These are phyloP conservation scores for Leptinotarsa undecemlineata DNA, from an alignment of 1,140 invertebrate species.

Conservation along the genomic window DNA sequence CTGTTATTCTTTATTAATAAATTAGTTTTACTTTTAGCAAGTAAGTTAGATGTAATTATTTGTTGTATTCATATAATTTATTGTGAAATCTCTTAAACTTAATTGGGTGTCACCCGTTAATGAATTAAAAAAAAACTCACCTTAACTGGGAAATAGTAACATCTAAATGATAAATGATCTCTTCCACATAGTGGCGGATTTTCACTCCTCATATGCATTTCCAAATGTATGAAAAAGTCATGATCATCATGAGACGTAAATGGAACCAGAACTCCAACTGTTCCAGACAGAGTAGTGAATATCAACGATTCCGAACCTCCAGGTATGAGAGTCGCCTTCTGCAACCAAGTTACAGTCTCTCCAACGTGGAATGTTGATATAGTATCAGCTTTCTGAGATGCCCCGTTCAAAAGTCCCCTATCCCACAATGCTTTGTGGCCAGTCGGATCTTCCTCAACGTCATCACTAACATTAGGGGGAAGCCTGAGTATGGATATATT, in stretches of 20 bases:
- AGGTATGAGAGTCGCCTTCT: conserved; percentile 95
- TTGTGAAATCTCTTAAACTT: too few species aligned
- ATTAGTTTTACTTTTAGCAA: too few species aligned
- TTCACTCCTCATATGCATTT: conserved; percentile 99
- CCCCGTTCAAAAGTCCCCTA: conserved; percentile 67
- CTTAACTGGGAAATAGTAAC: conserved; percentile 98
- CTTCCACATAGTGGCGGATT: conserved; percentile 94
- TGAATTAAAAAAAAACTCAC: too few species aligned
- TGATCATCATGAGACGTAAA: conserved; percentile 98
- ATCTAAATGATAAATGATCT: conserved; percentile 96
- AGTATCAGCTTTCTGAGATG: conserved; percentile 96
- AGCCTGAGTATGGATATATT: conserved; percentile 91
- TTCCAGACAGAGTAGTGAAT: conserved; percentile 94
- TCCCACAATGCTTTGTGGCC: conserved; percentile 99
- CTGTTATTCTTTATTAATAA: too few species aligned
- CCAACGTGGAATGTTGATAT: conserved; percentile 94
- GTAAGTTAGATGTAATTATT: too few species aligned
- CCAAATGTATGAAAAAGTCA: conserved; percentile 98
- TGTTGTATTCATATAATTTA: too few species aligned
- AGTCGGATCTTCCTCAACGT: conserved; percentile 98
- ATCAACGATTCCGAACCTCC: conserved; percentile 95
- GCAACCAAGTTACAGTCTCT: conserved; percentile 86
- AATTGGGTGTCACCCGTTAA: too few species aligned
- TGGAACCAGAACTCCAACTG: conserved; percentile 94
- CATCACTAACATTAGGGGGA: conserved; percentile 89